Base-by-base conservation (phyloP, 2,113 vertebrate genomes). In the Hemichromis elongatus region DNA sequence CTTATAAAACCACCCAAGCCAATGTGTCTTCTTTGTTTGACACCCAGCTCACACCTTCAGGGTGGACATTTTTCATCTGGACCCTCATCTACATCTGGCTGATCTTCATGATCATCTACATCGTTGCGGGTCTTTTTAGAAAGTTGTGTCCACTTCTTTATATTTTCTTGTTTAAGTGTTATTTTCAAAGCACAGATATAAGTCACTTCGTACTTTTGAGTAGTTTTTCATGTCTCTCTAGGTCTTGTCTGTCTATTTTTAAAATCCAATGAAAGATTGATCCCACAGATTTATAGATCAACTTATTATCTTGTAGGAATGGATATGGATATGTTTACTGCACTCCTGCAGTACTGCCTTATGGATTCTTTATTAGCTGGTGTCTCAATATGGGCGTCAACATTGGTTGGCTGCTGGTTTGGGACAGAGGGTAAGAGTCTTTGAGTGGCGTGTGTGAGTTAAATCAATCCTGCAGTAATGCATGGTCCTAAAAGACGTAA, bases 31-130 rank as follows among this genome's bases (percentile, higher is more conserved):
- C 88, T 11, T 79, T 84, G 53, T 96, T 90, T 52, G 90, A 91
- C 82, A 96, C 96, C 3, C 85, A 95, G 88, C 79, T 96, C 85
- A 96, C 96, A 1, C 96, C 96, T 4, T 94, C 96, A 19, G 95
- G 95, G 56, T 96, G 96, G 96, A 96, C 96, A 75, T 96, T 96
- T 56, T 92, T 88, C 75, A 96, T 96, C 80, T 96, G 96, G 96
- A 94, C 87, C 1, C 42, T 96, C 50, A 96, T 96, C 77, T 96
- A 96, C 42, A 19, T 91, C 37, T 96, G 96, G 96, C 85, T 96
- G 61, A 89, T 90, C 0, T 13, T 83, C 2, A 94, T 95, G 94
- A 16, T 93, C 1, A 4, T 90, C 82, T 96, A 96, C 91, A 94
- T 95, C 12, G 47, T 95, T 5, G 7, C 85, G 1, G 90, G 93